Base-by-base conservation (phyloP, 1,140 invertebrate species). In the Vanessa atalanta region DNA sequence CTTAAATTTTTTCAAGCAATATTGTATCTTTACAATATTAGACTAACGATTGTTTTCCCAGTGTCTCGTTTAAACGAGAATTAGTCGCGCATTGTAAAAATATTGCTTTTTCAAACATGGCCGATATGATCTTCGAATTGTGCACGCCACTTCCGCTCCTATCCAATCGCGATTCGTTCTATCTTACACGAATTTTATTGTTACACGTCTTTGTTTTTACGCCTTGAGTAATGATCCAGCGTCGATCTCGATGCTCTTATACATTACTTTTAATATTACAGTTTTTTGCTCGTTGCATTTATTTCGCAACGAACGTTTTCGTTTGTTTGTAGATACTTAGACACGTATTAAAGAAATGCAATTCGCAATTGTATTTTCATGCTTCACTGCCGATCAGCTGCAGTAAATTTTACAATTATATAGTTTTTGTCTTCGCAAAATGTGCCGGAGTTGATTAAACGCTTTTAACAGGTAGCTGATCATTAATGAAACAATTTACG, bases 401-500 rank as follows among this genome's bases (percentile, higher is more conserved):
- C 61, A 55, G 55, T 75, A 70, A 65, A 70, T 72, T 72, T 72
- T 55, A 72, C 61, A 50, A 47, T 72, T 65, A 72, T 65, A 72
- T 48, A 31, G 37, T 69, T 73, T 55, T 73, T 69, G 66, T 57
- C 57, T 13, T 1, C 47, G 14, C 31, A 43, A 43, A 74, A 74
- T 74, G 67, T 74, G 72, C 66, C 66, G 48, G 60, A 74, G 61
- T 74, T 64, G 72, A 73, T 73, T 73, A 73, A 73, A 73, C 20
- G 67, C 51, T 69, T 69, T 65, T 16, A 53, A 65, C 70, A 55
- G 68, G 57, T 70, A 50, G 61, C 61, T 57, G 67, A 71, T 74
- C 76, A 78, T 78, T 75, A 78, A 78, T 75, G 73, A 75, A 76
- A 76, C 69, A 61, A 79, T 76, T 79, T 68, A 76, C 73, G 64